Evolutionary conservation across 2,888 invertebrate species (phyloP), one percentile per base, ranked within the genome.

Genomic region (Drosophila anomalipes): DNA sequence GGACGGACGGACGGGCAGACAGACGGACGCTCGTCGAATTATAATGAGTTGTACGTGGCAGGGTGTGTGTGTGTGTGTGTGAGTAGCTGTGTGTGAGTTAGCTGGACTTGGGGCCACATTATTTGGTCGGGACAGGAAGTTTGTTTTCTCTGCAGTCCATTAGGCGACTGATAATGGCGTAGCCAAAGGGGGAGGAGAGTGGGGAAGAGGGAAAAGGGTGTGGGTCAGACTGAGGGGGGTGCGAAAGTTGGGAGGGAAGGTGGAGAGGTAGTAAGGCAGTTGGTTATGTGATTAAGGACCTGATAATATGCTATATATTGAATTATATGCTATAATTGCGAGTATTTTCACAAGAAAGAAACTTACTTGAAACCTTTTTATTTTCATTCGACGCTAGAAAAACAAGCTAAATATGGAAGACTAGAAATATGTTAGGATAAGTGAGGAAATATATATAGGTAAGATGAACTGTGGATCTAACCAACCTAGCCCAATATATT

Each of bases 61-160:
- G 28, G 16, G 16, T 39, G n/a, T 26, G 28, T 26, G 37, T 16
- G 30, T 12, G 26, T 14, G 9, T 9, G 33, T n/a, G 16, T 47
- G 39, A 4, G 12, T 3, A n/a, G 37, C 44, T 14, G 14, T 7
- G 35, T 19, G 35, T 39, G 35, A 9, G 47, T 26, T 47, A 16
- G 47, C 52, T 44, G 44, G 35, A 49, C 58, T 58, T 32, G 65
- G 39, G n/a, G 22, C 47, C 58, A 74, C 77, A 74, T 80, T 80
- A 80, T 80, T 67, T 77, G 78, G 72, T 59, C 74, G 70, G 62
- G 80, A 62, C 82, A 78, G 82, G 78, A 82, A 82, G 80, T 82
- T 77, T 70, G 70, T 77, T 69, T 81, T 68, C 73, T 41, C 32
- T 37, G 70, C 74, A 83, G 87, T 86, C 83, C 83, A 86, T 86